phyloP scores from a whole-genome alignment of 2,888 invertebrate genomes.

The Meloe dianella region DNA sequence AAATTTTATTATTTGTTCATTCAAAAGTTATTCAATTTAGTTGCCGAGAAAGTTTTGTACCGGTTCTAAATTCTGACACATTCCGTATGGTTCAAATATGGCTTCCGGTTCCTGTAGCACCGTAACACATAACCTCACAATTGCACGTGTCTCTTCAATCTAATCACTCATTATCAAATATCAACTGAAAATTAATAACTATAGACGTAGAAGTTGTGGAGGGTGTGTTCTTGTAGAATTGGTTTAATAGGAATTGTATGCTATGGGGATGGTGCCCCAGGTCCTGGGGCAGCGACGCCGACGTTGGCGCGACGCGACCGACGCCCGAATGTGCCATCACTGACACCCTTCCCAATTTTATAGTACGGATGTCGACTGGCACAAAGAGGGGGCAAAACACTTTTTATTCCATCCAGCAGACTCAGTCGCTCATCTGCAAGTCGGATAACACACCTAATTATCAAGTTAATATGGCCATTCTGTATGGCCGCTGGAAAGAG shows the following conservation, averaged over 20 bases:
- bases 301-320: slow-evolving; percentile 54
- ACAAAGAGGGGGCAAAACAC: slow-evolving; percentile 68
- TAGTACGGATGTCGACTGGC: slow-evolving; percentile 54
- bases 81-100: slow-evolving; percentile 28
- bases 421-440: slow-evolving; percentile 83
- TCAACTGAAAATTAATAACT: not conserved
- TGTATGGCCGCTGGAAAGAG: slow-evolving; percentile 66
- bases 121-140: slow-evolving; percentile 38
- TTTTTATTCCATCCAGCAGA: slow-evolving; percentile 75
- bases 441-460: slow-evolving; percentile 90
- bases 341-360: slow-evolving; percentile 61
- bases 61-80: not conserved
- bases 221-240: not conserved
- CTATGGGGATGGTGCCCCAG: slow-evolving; percentile 37
- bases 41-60: not conserved
- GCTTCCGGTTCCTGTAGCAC: slow-evolving; percentile 24
- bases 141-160: slow-evolving; percentile 23
- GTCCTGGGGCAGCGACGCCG: slow-evolving; percentile 29
- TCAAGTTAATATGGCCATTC: slow-evolving; percentile 88
- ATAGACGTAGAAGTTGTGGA: not conserved
- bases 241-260: not conserved
- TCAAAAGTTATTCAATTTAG: not conserved
- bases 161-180: slow-evolving; percentile 19
- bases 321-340: slow-evolving; percentile 60
- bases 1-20: not conserved